Evolutionary conservation across 2,797 vertebrate species (phyloP), one percentile per base, ranked within the genome.

Genomic region (Pangasius krempfi): DNA sequence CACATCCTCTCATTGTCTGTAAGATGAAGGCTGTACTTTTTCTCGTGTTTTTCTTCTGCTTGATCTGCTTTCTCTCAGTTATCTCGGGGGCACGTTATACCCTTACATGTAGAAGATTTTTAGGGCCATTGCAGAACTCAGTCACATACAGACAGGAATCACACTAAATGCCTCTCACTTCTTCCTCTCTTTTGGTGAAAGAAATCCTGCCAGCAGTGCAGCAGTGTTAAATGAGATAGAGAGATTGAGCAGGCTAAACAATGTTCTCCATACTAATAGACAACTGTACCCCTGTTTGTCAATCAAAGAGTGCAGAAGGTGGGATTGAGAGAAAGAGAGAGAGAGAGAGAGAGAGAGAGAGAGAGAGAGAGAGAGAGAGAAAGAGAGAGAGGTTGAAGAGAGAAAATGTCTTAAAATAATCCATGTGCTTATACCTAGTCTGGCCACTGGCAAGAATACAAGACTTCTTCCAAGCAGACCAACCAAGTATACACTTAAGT

Each of bases 371-470:
- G 47, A 60, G 13, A n/a, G 37, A 78, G 54, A 37, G 16, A 88
- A 76, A 84, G 64, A 72, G 33, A 30, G 30, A 75, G 54, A 54
- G 13, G 14, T 3, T 54, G 50, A 56, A 52, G 27, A 52, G 47
- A 16, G 75, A 79, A 79, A 75, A 76, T 50, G 84, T 87, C 70
- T 91, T 54, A 86, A 78, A 47, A 76, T 47, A 87, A 68, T 85
- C 27, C 56, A 40, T 58, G 68, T 50, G 60, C 44, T 70, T 60
- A 37, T 79, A 87, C 54, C 84, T 79, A 92, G 89, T 87, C 87
- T 86, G 79, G 89, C 91, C 89, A 82, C 89, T 89, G 91, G 83
- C 90, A 92, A 86, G 88, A 94, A 94, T 92, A 89, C 87, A 83
- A 93, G 52, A 88, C 87, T 58, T 62, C 89, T 89, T 90, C 88